These are phyloP conservation scores for Drosophila mauritiana DNA, from an alignment of 1,140 invertebrate genomes.

Conservation along the genomic window DNA sequence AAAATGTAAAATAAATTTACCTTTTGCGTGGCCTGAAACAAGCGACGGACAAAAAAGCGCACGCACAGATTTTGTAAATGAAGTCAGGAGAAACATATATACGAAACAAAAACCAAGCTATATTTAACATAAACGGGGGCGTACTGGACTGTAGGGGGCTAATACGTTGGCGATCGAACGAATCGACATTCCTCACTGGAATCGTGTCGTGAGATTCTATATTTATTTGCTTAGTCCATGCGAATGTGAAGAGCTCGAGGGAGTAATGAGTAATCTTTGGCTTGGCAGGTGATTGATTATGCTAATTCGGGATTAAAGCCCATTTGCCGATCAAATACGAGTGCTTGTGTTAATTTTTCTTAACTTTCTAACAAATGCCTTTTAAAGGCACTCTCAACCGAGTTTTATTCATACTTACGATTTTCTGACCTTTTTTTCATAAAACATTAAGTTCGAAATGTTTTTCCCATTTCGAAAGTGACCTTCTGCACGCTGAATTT, in stretches of 20 bases:
- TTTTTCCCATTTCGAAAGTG: not conserved
- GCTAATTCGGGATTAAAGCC: conserved; percentile 19
- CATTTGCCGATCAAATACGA: conserved; percentile 11
- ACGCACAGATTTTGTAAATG: conserved; percentile 80
- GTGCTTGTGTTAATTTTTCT: not conserved
- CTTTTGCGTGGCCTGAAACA: conserved; percentile 69
- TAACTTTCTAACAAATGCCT: conserved; percentile 9
- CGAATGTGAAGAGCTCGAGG: conserved; percentile 16
- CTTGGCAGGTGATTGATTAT: conserved; percentile 31
- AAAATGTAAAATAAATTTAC: conserved; percentile 70
- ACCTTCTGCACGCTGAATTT: conserved; percentile 12
- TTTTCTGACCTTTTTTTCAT: too few relatives aligned
- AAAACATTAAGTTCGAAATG: too few relatives aligned
- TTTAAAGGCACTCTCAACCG: not conserved
- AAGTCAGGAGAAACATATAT: conserved; percentile 39
- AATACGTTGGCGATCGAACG: conserved; percentile 21
- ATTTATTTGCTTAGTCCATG: conserved; percentile 21
- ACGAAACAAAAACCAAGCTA: conserved; percentile 18
- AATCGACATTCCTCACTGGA: conserved; percentile 27
- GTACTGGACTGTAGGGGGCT: conserved; percentile 4
- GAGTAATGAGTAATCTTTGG: conserved; percentile 30
- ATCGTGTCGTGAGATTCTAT: conserved; percentile 25
- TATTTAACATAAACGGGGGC: conserved; percentile 47
- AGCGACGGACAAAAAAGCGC: conserved; percentile 45
- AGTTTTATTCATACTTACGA: too few relatives aligned